These are phyloP conservation scores for Crepidodera aurea DNA, from an alignment of 2,888 invertebrate species.

Conservation along the genomic window DNA sequence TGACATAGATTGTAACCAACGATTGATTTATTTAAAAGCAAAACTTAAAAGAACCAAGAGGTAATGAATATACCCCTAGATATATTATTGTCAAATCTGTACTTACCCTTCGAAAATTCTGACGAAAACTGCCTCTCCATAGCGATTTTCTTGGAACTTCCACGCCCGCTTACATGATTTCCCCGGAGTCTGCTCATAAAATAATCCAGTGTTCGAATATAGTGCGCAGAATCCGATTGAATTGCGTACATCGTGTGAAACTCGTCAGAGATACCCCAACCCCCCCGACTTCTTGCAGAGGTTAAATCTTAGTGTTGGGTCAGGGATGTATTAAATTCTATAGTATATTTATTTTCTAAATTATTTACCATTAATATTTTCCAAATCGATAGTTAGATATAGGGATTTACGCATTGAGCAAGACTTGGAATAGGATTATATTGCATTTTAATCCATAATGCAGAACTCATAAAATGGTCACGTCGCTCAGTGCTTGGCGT, in stretches of 20 bases:
- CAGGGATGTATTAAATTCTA: neutral
- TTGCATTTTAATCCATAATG: too few species aligned
- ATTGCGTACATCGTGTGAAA: slow-evolving; percentile 13
- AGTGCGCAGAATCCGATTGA: slow-evolving; percentile 15
- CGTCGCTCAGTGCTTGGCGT: too few species aligned
- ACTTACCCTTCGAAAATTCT: slow-evolving; percentile 22
- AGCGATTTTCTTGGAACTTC: slow-evolving; percentile 21
- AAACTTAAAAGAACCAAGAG: too few species aligned
- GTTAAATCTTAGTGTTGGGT: neutral
- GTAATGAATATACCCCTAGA: too few species aligned
- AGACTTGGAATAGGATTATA: too few species aligned
- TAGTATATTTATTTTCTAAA: neutral
- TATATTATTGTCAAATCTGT: neutral
- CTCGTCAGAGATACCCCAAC: slow-evolving; percentile 9
- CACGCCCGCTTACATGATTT: slow-evolving; percentile 28
- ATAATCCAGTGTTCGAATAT: slow-evolving; percentile 3
- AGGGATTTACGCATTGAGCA: too few species aligned
- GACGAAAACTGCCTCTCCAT: slow-evolving; percentile 22
- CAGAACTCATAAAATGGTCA: too few species aligned
- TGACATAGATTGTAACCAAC: too few species aligned
- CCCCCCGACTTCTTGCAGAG: neutral
- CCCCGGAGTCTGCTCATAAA: slow-evolving; percentile 27
- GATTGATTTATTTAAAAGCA: too few species aligned
- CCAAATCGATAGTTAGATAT: too few species aligned
- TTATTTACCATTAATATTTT: too few species aligned